Base-by-base conservation (phyloP, 1,140 invertebrate genomes). In the Microplitis mediator region DNA sequence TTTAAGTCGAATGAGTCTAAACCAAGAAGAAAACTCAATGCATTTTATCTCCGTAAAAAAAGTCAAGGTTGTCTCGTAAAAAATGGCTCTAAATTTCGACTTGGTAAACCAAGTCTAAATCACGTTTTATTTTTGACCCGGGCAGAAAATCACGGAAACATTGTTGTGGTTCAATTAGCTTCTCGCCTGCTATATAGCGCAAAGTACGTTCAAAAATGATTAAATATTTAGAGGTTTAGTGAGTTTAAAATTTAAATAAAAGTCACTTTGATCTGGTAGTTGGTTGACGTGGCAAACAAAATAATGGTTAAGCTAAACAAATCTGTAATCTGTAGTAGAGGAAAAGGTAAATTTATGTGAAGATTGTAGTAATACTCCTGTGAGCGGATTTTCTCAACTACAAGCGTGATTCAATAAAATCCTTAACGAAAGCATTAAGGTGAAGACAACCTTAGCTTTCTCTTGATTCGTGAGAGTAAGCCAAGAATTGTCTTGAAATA, bases 111-210 rank as follows among this genome's bases (percentile, higher is more conserved):
- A 23, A 23, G 23, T 1, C 23, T 23, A 23, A 23, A 23, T 23
- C 23, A 23, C 0, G 23, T 23, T 23, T 23, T 23, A 23, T 23
- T 23, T 23, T 23, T 23, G 23, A 23, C 23, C 23, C 23, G 23
- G 23, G 23, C 2, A 23, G 23, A 23, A 45, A 45, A 36, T n/a
- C 32, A 52, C 34, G 14, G 13, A 5, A 14, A 31, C 31, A 23
- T 23, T 51, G 9, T 67, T 54, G 65, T 13, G 51, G 16, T 50
- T 67, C 52, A 67, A 67, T 67, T 67, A 67, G 50, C 65, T 23
- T 67, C 50, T 67, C 51, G 39, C 23, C n/a, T 54, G 23, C 2
- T 23, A 23, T 23, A 2, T 23, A 23, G 23, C 23, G 1, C 23
- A 2, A 23, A 23, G 23, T 23, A 23, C 23, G 23, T 23, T 23